A percentile compares a stretch with the other conserved stretches of the same genome.
Evolutionary conservation across 2,888 invertebrate genomes (phyloP).

Genomic region (Brachynemurus nebulosus): DNA sequence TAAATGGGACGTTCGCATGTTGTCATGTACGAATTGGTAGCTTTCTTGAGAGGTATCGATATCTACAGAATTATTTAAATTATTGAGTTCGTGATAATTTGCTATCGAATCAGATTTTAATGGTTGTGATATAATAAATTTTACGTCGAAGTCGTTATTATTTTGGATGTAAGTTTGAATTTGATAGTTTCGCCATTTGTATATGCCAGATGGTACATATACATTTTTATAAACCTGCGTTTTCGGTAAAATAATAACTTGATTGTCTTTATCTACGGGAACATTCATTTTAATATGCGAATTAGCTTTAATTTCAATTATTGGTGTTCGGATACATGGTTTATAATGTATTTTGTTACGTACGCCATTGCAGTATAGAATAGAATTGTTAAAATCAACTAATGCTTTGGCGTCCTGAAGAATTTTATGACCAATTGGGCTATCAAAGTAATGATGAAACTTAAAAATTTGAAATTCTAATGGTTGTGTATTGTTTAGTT

Average conservation of each 20-base stretch:
- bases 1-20: not conserved
- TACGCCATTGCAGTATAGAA: not conserved
- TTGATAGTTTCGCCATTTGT: not conserved
- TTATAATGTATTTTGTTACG: not conserved
- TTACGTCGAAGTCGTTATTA: not conserved
- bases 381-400: not conserved
- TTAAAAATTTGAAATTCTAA: not conserved
- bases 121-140: not conserved
- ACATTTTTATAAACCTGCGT: not conserved
- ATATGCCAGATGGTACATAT: not conserved
- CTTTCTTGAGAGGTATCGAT: not conserved
- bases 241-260: not conserved
- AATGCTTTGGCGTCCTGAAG: not conserved
- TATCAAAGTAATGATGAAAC: not conserved
- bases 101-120: not conserved
- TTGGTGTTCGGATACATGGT: not conserved
- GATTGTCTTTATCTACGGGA: not conserved
- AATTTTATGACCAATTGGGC: not conserved
- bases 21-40: not conserved
- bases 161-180: not conserved
- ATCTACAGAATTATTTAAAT: not conserved
- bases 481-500: not conserved
- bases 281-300: not conserved
- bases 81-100: no score
- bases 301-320: not conserved